Evolutionary conservation across 2,113 vertebrate genomes (phyloP).

Genomic region (Nyctibius bracteatus): DNA sequence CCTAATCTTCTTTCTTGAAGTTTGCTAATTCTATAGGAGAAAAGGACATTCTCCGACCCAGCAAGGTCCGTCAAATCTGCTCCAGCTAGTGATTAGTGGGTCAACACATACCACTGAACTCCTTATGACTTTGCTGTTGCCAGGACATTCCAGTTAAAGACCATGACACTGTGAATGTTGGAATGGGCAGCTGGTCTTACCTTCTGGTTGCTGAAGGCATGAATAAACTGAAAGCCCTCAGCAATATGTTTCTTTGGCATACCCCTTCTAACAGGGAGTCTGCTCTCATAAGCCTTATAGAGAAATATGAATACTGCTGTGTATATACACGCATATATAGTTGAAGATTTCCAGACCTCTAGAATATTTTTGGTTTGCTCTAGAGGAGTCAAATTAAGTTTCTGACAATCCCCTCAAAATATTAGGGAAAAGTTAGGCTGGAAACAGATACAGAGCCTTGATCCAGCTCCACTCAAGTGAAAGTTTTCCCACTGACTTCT

Average conservation of each 20-base stretch:
- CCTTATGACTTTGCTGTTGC: neutral
- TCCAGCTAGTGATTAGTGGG: neutral
- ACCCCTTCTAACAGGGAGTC: neutral
- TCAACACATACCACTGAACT: constrained; percentile 12
- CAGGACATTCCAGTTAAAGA: neutral
- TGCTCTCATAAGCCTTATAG: neutral
- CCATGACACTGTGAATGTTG: neutral
- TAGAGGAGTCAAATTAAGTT: neutral
- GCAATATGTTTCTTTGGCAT: neutral
- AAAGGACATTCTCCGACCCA: neutral
- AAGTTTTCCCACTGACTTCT: neutral
- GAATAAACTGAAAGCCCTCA: neutral
- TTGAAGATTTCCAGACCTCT: neutral
- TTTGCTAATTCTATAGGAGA: constrained; percentile 17
- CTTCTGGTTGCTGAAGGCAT: neutral
- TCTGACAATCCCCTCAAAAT: neutral
- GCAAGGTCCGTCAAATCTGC: constrained; percentile 15
- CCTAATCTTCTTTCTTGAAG: constrained; percentile 19
- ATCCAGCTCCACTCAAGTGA: neutral
- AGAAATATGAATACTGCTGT: neutral
- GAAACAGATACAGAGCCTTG: neutral
- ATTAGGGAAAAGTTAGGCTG: neutral
- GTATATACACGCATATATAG: neutral
- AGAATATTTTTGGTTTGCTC: neutral
- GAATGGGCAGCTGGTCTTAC: neutral